Conservation (phyloP, 2,113 vertebrate species). For the Gymnobelideus leadbeateri region DNA sequence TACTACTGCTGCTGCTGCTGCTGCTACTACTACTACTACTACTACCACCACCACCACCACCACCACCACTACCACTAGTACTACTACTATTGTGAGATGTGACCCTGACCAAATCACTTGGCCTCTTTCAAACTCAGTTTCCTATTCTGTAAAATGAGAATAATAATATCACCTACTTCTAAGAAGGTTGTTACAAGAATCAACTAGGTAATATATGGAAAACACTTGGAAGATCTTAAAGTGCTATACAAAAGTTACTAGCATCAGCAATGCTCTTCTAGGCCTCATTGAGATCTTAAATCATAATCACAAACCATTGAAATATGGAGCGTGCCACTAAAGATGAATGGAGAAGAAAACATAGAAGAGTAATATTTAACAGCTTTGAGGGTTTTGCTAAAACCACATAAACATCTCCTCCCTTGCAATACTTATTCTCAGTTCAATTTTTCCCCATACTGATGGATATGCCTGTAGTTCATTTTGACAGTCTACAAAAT, state of each 20-base stretch:
- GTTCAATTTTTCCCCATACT: neutral
- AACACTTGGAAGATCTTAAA: neutral
- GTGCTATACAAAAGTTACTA: neutral
- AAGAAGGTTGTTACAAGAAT: neutral
- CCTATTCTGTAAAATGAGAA: neutral
- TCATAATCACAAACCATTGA: neutral
- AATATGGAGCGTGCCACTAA: neutral
- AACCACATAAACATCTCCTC: neutral
- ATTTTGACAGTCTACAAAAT: constrained; percentile 4
- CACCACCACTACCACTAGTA: too few species aligned
- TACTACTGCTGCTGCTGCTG: neutral
- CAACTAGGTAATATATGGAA: neutral
- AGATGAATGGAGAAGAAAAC: neutral
- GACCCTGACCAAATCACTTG: neutral
- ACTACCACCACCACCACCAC: neutral
- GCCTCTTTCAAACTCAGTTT: neutral
- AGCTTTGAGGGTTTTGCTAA: neutral
- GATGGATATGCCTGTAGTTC: neutral
- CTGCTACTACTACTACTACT: neutral
- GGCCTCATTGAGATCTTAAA: neutral
- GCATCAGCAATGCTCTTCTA: neutral
- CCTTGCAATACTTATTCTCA: neutral
- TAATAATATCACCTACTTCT: neutral
- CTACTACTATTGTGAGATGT: neutral
- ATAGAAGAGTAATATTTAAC: neutral